Evolutionary conservation across 2,113 vertebrate species (phyloP).

Genomic region (Hydrolagus affinis): DNA sequence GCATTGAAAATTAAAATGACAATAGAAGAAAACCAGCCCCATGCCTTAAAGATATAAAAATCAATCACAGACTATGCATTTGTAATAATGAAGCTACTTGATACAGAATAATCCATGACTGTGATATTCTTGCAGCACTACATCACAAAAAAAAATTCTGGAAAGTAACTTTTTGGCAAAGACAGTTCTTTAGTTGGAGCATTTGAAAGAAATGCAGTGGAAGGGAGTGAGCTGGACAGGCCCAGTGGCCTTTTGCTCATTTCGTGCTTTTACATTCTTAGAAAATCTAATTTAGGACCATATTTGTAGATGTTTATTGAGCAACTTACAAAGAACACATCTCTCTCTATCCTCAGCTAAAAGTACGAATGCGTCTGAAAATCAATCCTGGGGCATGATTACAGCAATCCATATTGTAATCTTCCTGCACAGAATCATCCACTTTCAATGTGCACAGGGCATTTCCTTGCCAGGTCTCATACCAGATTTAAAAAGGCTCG

Average conservation of each 20-base stretch:
- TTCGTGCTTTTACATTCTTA: too few relatives aligned
- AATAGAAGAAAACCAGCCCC: conserved; percentile 23
- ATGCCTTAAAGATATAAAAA: conserved; percentile 26
- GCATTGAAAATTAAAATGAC: conserved; percentile 24
- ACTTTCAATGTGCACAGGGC: not conserved
- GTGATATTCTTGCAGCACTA: conserved; percentile 21
- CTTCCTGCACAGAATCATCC: not conserved
- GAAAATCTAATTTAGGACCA: not conserved
- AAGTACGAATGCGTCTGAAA: not conserved
- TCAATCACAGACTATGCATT: conserved; percentile 15
- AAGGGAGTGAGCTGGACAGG: too few relatives aligned
- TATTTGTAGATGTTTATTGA: not conserved
- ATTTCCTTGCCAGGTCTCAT: conserved; percentile 11
- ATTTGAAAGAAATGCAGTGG: conserved; percentile 3
- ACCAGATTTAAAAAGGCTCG: not conserved
- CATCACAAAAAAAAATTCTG: conserved; percentile 27
- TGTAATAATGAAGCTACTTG: conserved; percentile 4
- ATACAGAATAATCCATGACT: conserved; percentile 20
- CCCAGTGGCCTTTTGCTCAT: too few relatives aligned
- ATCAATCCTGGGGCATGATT: not conserved
- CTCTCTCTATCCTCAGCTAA: conserved; percentile 2
- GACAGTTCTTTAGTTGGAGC: conserved; percentile 14
- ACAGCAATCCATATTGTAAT: not conserved
- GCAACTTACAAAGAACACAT: conserved; percentile 4
- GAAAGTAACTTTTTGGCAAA: conserved; percentile 28